phyloP scores from a whole-genome alignment of 2,113 vertebrate genomes.

The Ammodytes marinus region DNA sequence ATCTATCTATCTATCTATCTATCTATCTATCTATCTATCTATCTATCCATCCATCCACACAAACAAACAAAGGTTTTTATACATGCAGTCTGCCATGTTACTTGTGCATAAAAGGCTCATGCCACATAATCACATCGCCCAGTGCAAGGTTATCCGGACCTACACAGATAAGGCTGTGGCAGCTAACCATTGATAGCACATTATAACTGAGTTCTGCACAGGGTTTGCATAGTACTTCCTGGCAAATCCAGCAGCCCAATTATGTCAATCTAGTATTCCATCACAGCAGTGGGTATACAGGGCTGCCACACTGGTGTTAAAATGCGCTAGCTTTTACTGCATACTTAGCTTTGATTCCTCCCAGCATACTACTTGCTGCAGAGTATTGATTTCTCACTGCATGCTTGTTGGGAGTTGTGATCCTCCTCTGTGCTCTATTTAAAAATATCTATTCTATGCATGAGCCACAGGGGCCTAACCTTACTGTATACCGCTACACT shows the following conservation, averaged over 20 bases:
- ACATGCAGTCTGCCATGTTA: conserved; percentile 4
- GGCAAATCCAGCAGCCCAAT: conserved; percentile 61
- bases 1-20: too few species aligned
- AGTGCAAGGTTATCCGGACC: neutral
- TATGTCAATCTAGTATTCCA: conserved; percentile 67
- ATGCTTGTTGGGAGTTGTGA: conserved; percentile 43
- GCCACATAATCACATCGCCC: neutral
- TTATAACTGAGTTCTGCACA: neutral
- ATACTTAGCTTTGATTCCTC: conserved; percentile 65
- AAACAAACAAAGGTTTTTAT: neutral
- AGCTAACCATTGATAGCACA: conserved; percentile 16
- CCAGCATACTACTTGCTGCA: conserved; percentile 49
- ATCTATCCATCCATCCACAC: too few species aligned
- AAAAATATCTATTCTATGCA: conserved; percentile 52
- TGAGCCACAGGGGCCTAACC: conserved; percentile 30
- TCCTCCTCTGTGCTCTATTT: conserved; percentile 51
- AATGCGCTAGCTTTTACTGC: conserved; percentile 57
- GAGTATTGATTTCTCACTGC: conserved; percentile 62
- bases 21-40: too few species aligned
- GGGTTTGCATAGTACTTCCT: conserved; percentile 24
- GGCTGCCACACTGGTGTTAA: conserved; percentile 42
- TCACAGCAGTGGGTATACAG: conserved; percentile 48
- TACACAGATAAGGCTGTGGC: conserved; percentile 10
- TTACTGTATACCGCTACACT: conserved; percentile 10
- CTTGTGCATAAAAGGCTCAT: neutral